Conservation (phyloP, 2,797 vertebrate genomes). For the Spondyliosoma cantharus region DNA sequence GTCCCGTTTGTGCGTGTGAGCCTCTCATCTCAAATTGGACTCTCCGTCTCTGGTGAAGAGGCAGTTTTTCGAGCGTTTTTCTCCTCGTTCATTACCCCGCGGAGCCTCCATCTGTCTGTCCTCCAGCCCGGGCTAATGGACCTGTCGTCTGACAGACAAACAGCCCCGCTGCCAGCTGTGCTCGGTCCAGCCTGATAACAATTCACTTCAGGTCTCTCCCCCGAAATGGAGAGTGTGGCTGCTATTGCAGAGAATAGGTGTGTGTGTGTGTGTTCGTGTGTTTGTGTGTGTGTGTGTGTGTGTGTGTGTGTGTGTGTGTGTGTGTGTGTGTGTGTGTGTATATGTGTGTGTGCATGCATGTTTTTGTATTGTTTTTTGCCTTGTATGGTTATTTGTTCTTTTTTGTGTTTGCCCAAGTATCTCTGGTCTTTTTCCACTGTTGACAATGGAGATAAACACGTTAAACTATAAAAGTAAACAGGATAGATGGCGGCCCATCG, state of each 20-base stretch:
- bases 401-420: constrained; percentile 62
- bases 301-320: constrained; percentile 19
- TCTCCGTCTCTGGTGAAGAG: constrained; percentile 29
- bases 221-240: constrained; percentile 27
- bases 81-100: constrained; percentile 71
- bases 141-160: constrained; percentile 74
- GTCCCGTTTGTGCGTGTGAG: constrained; percentile 29
- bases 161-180: constrained; percentile 74
- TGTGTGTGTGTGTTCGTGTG: constrained; percentile 8
- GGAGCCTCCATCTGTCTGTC: constrained; percentile 75
- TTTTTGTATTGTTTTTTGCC: constrained; percentile 28
- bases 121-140: constrained; percentile 72
- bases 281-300: not conserved
- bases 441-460: constrained; percentile 73
- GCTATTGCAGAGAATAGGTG: constrained; percentile 32
- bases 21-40: constrained; percentile 53
- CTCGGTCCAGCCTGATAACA: constrained; percentile 66
- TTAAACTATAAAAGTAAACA: constrained; percentile 65
- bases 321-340: constrained; percentile 8
- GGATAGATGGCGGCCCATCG: constrained; percentile 33
- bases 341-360: not conserved
- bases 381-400: constrained; percentile 69
- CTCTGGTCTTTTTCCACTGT: constrained; percentile 75
- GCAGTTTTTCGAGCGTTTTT: constrained; percentile 52
- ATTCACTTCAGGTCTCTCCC: constrained; percentile 39